Percentiles rank a stretch among this genome's conserved stretches.
Evolutionary conservation across 1,140 invertebrate genomes (phyloP).

Genomic region (Augochlora pura): DNA sequence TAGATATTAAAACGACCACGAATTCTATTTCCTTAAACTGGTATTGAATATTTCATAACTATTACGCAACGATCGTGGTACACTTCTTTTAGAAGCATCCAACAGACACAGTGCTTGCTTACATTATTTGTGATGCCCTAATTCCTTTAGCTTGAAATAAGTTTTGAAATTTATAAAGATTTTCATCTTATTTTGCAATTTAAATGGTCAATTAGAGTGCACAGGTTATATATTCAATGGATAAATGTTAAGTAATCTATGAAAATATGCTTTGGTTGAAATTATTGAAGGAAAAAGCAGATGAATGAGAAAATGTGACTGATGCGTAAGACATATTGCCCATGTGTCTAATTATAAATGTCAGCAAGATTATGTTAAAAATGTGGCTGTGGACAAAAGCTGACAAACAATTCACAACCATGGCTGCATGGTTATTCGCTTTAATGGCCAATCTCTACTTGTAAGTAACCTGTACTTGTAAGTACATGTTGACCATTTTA

Average conservation of each 20-base stretch:
- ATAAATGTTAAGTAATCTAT: not conserved
- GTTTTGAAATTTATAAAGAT: too few species aligned
- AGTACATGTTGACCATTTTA: too few species aligned
- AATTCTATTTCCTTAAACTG: constrained; percentile 18
- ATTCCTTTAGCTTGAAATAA: not conserved
- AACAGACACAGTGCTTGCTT: not conserved
- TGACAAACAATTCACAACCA: constrained; percentile 25
- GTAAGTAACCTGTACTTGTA: not conserved
- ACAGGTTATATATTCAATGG: not conserved
- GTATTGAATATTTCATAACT: constrained; percentile 27
- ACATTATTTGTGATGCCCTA: not conserved
- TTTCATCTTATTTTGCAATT: not conserved
- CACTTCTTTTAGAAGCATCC: not conserved
- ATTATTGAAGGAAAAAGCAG: not conserved
- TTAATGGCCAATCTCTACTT: not conserved
- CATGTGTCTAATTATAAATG: constrained; percentile 14
- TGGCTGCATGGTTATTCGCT: constrained; percentile 4
- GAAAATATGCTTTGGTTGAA: not conserved
- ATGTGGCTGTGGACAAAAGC: not conserved
- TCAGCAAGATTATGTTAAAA: constrained; percentile 25
- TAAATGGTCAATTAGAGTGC: not conserved
- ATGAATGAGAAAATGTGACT: constrained; percentile 1
- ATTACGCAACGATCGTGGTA: not conserved
- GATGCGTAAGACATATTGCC: not conserved
- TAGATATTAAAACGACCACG: not conserved